These are phyloP conservation scores for Nomada flava DNA, from an alignment of 2,888 invertebrate genomes.

Conservation along the genomic window DNA sequence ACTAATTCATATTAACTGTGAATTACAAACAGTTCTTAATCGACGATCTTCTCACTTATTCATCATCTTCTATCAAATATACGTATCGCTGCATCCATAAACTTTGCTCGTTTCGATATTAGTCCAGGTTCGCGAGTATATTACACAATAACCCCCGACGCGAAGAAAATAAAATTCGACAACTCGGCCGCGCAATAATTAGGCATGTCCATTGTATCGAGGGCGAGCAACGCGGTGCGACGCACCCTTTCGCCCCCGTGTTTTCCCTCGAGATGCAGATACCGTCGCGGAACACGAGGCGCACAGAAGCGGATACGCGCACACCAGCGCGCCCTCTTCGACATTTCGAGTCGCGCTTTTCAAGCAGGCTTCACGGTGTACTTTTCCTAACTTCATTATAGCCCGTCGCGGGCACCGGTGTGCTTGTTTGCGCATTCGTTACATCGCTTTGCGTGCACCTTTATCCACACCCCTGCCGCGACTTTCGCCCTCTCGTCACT, in stretches of 20 bases:
- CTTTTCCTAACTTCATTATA: constrained; percentile 73
- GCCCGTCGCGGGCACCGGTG: constrained; percentile 47
- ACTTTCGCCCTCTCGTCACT: constrained; percentile 68
- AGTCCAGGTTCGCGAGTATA: no score
- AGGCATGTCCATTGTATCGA: constrained; percentile 17
- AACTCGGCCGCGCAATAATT: constrained; percentile 19
- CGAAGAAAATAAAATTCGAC: constrained; percentile 8
- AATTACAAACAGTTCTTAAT: no score
- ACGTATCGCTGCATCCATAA: no score
- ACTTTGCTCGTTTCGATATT: no score
- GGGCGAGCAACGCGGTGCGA: constrained; percentile 24
- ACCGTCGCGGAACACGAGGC: constrained; percentile 32
- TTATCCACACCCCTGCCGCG: constrained; percentile 47
- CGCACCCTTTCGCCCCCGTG: constrained; percentile 49
- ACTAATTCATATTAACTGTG: no score
- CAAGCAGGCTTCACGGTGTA: constrained; percentile 58
- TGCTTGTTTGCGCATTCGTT: constrained; percentile 71
- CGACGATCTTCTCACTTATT: no score
- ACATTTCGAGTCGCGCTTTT: constrained; percentile 57
- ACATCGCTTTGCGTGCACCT: constrained; percentile 64
- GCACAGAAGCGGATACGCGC: not conserved
- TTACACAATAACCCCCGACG: no score
- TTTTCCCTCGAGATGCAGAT: constrained; percentile 64
- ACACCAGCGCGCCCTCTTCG: constrained; percentile 26
- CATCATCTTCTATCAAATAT: no score